Conservation (phyloP, 1,140 invertebrate species). For the Antheraea pernyi region DNA sequence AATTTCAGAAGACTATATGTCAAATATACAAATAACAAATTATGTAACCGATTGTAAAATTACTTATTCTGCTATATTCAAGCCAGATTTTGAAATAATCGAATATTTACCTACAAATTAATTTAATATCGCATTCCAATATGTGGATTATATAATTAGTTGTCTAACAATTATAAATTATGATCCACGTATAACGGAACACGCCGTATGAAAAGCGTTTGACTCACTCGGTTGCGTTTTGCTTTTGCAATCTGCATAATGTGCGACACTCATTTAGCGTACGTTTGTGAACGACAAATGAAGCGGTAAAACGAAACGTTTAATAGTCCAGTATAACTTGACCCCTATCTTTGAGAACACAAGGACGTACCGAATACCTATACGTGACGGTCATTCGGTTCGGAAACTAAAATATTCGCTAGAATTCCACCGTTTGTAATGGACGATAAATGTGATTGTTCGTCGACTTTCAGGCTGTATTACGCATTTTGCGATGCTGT, state of each 20-base stretch:
- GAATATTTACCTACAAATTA: too few species aligned
- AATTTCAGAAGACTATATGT: too few species aligned
- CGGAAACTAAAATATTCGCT: slow-evolving; percentile 46
- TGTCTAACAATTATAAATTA: background rate
- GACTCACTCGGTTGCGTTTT: slow-evolving; percentile 33
- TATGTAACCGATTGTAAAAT: too few species aligned
- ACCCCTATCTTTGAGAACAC: slow-evolving; percentile 26
- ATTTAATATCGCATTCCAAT: too few species aligned
- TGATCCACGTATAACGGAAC: slow-evolving; percentile 7
- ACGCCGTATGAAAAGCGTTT: slow-evolving; percentile 8
- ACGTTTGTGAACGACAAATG: slow-evolving; percentile 64
- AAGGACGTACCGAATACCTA: slow-evolving; percentile 16
- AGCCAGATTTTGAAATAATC: too few species aligned
- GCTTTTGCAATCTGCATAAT: slow-evolving; percentile 63
- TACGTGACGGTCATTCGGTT: slow-evolving; percentile 14
- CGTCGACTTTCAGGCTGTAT: slow-evolving; percentile 24
- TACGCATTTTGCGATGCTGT: background rate
- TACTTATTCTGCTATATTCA: too few species aligned
- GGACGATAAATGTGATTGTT: slow-evolving; percentile 52
- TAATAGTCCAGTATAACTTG: slow-evolving; percentile 24
- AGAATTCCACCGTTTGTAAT: slow-evolving; percentile 45
- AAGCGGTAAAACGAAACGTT: slow-evolving; percentile 47
- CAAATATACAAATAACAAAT: too few species aligned
- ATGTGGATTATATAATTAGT: too few species aligned
- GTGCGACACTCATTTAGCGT: slow-evolving; percentile 52